These are phyloP conservation scores for Channa argus DNA, from an alignment of 2,113 vertebrate genomes.

Conservation along the genomic window DNA sequence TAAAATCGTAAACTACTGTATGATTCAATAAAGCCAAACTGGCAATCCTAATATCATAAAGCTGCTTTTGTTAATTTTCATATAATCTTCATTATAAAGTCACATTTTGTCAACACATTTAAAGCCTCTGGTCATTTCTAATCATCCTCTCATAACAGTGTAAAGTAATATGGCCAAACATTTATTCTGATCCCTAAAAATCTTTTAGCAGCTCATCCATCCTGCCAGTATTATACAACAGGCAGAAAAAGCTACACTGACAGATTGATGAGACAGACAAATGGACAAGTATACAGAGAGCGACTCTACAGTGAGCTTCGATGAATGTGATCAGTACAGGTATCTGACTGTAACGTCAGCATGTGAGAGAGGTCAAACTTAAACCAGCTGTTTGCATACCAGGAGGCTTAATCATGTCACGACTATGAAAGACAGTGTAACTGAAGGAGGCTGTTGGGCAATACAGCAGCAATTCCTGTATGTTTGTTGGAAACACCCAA, in stretches of 20 bases:
- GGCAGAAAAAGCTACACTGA: conserved; percentile 47
- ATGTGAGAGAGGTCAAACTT: conserved; percentile 34
- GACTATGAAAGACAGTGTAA: conserved; percentile 41
- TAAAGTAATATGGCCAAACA: conserved; percentile 40
- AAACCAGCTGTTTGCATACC: conserved; percentile 52
- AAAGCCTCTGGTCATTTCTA: background rate
- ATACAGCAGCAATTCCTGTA: conserved; percentile 67
- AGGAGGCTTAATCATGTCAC: conserved; percentile 42
- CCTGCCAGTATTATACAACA: conserved; percentile 43
- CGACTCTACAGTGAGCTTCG: conserved; percentile 29
- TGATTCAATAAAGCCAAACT: conserved; percentile 52
- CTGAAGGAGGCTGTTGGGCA: conserved; percentile 59
- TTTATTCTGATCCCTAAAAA: conserved; percentile 34
- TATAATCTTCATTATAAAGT: conserved; percentile 40
- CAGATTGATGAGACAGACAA: conserved; percentile 60
- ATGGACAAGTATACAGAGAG: conserved; percentile 39
- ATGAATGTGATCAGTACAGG: conserved; percentile 29
- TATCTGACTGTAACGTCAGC: conserved; percentile 20
- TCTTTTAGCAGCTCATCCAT: conserved; percentile 39
- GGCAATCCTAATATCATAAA: conserved; percentile 28
- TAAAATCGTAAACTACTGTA: conserved; percentile 44
- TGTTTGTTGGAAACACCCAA: conserved; percentile 44
- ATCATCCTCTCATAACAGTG: conserved; percentile 22
- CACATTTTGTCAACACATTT: conserved; percentile 10
- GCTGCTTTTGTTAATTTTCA: conserved; percentile 30